Evolutionary conservation across 2,797 vertebrate genomes (phyloP), one percentile per base, ranked within the genome.

Genomic region (Enteromius anoplus): DNA sequence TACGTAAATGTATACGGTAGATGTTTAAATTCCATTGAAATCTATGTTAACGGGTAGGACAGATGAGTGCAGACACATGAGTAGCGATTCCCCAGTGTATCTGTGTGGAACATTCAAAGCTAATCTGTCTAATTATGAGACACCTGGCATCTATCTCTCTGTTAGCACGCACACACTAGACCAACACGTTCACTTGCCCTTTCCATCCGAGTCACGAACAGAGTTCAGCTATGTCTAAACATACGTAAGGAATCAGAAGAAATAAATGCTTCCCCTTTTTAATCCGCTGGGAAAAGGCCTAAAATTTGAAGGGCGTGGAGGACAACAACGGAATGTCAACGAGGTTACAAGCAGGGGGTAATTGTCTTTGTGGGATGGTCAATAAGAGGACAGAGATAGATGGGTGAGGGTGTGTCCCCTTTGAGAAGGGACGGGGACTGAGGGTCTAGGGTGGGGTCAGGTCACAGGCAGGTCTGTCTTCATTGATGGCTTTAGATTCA

Each of bases 61-160:
- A 64, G n/a, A 64, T 21, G 68, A 64, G 55, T 45, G 17, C 5
- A 53, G 47, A 81, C 12, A 42, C 21, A 37, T 51, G n/a, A 34
- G 64, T 62, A 65, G 14, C 21, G 26, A 55, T 32, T 60, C 40
- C n/a, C 19, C 14, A 55, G 37, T 64, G 69, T 72, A 78, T 78
- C 73, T 68, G 86, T 86, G 84, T 85, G 85, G 82, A 88, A 90
- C 90, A 92, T 93, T 92, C 89, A 78, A 88, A 42, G 23, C 85
- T 91, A 91, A 93, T 93, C 89, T 89, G 84, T 88, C 87, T 84
- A 65, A 92, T 92, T 91, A 92, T 89, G 85, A 88, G 90, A 90
- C 92, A 94, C 92, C 91, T 94, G 93, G 90, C 90, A 81, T 86
- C 82, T 86, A 81, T 88, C 75, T 69, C 70, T 91, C 89, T 89